Conservation (phyloP, 2,797 vertebrate genomes). For the Parauchenoglanis punctatus region DNA sequence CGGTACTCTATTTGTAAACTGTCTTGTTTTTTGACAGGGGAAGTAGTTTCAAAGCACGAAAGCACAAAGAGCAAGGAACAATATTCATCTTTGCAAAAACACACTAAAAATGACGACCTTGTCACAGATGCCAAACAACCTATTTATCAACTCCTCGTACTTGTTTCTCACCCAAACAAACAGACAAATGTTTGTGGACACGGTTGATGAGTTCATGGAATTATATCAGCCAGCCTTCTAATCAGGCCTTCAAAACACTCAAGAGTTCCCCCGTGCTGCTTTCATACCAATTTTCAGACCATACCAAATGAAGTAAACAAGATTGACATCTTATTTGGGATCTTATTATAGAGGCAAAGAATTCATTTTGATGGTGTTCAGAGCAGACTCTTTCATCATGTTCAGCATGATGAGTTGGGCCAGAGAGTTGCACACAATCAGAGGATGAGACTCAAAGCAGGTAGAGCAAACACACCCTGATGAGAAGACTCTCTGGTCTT, state of each 20-base stretch:
- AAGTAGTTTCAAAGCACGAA: not conserved
- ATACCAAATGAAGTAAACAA: slow-evolving; percentile 31
- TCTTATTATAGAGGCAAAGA: slow-evolving; percentile 38
- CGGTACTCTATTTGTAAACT: slow-evolving; percentile 5
- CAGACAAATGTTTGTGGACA: slow-evolving; percentile 32
- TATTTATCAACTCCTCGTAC: slow-evolving; percentile 8
- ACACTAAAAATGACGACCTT: not conserved
- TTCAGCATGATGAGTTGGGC: slow-evolving; percentile 16
- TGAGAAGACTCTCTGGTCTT: slow-evolving; percentile 35
- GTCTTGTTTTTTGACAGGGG: slow-evolving; percentile 7
- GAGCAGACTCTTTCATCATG: slow-evolving; percentile 32
- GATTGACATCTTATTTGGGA: slow-evolving; percentile 40
- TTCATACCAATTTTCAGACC: slow-evolving; percentile 21
- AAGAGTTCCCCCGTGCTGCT: not conserved
- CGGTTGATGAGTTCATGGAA: slow-evolving; percentile 17
- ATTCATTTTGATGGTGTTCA: slow-evolving; percentile 31
- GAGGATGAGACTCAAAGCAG: slow-evolving; percentile 29
- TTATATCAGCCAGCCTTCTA: not conserved
- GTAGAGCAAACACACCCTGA: slow-evolving; percentile 33
- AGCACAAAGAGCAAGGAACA: not conserved
- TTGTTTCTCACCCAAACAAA: slow-evolving; percentile 30
- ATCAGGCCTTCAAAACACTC: slow-evolving; percentile 16
- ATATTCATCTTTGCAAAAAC: not conserved
- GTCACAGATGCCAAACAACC: slow-evolving; percentile 16
- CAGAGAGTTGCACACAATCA: slow-evolving; percentile 19